These are phyloP conservation scores for Drosophila quinaria DNA, from an alignment of 2,888 invertebrate species.

Conservation along the genomic window DNA sequence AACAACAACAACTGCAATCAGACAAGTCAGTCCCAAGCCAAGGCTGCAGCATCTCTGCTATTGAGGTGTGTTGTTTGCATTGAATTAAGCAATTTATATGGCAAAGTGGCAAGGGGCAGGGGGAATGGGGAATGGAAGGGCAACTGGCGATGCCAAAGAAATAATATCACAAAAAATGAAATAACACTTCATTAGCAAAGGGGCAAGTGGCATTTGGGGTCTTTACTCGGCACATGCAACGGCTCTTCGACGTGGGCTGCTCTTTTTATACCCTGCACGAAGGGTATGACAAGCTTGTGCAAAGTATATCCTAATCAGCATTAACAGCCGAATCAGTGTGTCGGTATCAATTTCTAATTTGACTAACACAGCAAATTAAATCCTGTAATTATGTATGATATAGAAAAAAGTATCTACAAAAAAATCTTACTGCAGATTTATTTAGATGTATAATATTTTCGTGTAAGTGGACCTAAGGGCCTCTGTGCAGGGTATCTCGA, in stretches of 20 bases:
- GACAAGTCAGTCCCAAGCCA: slow-evolving; percentile 10
- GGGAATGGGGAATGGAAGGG: slow-evolving; percentile 9
- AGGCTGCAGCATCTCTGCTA: slow-evolving; percentile 33
- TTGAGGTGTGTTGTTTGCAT: slow-evolving; percentile 71
- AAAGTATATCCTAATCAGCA: no score
- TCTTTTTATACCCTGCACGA: background rate
- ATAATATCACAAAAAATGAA: slow-evolving; percentile 62
- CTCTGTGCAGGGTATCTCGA: background rate
- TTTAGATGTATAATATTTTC: no score
- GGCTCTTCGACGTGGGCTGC: slow-evolving; percentile 57
- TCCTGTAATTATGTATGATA: no score
- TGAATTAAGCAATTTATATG: slow-evolving; percentile 74
- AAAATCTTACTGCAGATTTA: no score
- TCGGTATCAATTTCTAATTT: no score
- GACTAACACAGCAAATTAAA: no score
- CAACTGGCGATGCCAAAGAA: slow-evolving; percentile 16
- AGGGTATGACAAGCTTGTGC: background rate
- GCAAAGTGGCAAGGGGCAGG: background rate
- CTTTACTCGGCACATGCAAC: slow-evolving; percentile 42
- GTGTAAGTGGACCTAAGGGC: no score
- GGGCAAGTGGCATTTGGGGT: slow-evolving; percentile 20
- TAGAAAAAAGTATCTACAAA: no score
- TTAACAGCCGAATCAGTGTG: no score
- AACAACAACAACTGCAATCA: slow-evolving; percentile 10
- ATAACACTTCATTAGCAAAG: slow-evolving; percentile 75